These are phyloP conservation scores for Lasius fuliginosus DNA, from an alignment of 2,888 invertebrate species.

Conservation along the genomic window DNA sequence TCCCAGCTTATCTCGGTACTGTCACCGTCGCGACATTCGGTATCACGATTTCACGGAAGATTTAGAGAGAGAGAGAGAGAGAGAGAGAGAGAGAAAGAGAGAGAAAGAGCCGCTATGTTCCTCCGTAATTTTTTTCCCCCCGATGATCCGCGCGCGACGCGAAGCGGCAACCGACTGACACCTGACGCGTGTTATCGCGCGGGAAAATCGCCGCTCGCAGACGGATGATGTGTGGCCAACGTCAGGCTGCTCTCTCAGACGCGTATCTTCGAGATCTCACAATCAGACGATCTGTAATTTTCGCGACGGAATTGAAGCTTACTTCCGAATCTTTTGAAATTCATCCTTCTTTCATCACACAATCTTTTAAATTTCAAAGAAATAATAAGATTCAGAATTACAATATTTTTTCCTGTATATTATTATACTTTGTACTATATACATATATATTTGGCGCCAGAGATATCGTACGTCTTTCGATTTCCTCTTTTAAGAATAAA, in stretches of 20 bases:
- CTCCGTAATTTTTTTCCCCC: background rate
- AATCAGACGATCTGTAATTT: background rate
- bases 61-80: background rate
- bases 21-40: constrained; percentile 11
- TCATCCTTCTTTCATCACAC: too few species aligned
- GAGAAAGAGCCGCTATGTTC: background rate
- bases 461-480: background rate
- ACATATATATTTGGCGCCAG: background rate
- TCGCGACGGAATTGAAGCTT: background rate
- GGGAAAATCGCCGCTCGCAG: constrained; percentile 29
- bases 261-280: background rate
- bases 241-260: constrained; percentile 11
- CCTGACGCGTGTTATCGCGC: constrained; percentile 50
- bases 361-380: background rate
- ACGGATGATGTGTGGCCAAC: constrained; percentile 22
- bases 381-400: background rate
- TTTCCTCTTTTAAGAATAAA: background rate
- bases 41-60: background rate
- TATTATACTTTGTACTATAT: background rate
- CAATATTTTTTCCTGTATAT: background rate
- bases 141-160: constrained; percentile 33
- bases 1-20: constrained; percentile 2
- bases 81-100: too few species aligned
- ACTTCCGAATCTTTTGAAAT: background rate
- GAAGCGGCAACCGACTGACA: constrained; percentile 46